Evolutionary conservation across 2,113 vertebrate genomes (phyloP).

Genomic region (Ammodytes dubius): DNA sequence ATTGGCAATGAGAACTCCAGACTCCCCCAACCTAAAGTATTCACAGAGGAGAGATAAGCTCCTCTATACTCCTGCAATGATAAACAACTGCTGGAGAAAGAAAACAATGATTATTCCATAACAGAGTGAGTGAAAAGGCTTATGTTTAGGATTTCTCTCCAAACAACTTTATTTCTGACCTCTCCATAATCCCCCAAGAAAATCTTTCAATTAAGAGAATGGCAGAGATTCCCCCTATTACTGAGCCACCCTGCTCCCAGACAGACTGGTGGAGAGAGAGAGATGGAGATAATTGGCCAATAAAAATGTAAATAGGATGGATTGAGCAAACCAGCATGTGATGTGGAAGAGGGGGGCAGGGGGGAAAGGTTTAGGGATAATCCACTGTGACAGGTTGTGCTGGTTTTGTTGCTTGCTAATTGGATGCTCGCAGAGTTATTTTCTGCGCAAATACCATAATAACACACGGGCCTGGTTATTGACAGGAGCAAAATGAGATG

Average conservation of each 20-base stretch:
- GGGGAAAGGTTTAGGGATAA: conserved; percentile 71
- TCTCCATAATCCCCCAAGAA: conserved; percentile 78
- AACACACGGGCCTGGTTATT: conserved; percentile 49
- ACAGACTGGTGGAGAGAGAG: conserved; percentile 76
- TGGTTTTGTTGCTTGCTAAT: conserved; percentile 80
- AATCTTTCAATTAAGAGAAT: conserved; percentile 81
- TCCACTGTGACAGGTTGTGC: conserved; percentile 82
- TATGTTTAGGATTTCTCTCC: conserved; percentile 78
- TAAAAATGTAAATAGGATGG: conserved; percentile 85
- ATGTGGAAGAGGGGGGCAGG: conserved; percentile 29
- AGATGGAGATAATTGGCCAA: conserved; percentile 83
- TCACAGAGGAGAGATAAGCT: conserved; percentile 63
- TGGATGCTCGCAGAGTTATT: conserved; percentile 68
- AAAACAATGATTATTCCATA: conserved; percentile 59
- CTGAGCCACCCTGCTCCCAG: conserved; percentile 56
- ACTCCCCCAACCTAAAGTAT: conserved; percentile 58
- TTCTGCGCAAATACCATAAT: conserved; percentile 63
- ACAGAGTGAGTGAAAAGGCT: conserved; percentile 70
- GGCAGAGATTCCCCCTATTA: conserved; percentile 70
- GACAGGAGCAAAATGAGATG: conserved; percentile 49
- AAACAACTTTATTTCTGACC: conserved; percentile 82
- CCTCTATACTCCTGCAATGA: conserved; percentile 44
- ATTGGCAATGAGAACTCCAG: conserved; percentile 53
- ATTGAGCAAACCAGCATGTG: conserved; percentile 74
- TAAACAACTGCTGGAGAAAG: conserved; percentile 72